Evolutionary conservation across 2,113 vertebrate genomes (phyloP).

Genomic region (Daboia siamensis): DNA sequence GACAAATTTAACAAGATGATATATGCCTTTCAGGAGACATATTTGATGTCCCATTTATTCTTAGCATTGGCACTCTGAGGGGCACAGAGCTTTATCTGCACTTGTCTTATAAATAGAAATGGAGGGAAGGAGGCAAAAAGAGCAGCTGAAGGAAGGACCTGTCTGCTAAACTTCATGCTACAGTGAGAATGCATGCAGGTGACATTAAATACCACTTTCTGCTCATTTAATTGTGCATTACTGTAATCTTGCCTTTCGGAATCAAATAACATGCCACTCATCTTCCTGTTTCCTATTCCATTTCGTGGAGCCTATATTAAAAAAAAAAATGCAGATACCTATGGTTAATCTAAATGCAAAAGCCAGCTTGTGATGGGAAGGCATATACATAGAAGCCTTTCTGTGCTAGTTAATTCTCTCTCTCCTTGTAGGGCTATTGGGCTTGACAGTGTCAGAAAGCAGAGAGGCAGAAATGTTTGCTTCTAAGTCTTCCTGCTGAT

Average conservation of each 20-base stretch:
- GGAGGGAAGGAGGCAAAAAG: slow-evolving; percentile 51
- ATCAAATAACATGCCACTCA: slow-evolving; percentile 47
- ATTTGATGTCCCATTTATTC: slow-evolving; percentile 68
- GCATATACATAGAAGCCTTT: slow-evolving; percentile 29
- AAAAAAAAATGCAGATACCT: background rate
- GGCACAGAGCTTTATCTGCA: slow-evolving; percentile 55
- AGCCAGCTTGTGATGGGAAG: background rate
- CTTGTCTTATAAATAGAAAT: slow-evolving; percentile 66
- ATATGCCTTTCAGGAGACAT: slow-evolving; percentile 65
- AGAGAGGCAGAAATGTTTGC: slow-evolving; percentile 35
- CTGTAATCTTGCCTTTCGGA: slow-evolving; percentile 57
- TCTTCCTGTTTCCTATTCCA: slow-evolving; percentile 43
- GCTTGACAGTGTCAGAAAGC: slow-evolving; percentile 30
- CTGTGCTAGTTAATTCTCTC: slow-evolving; percentile 30
- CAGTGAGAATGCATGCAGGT: slow-evolving; percentile 54
- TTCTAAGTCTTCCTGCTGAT: slow-evolving; percentile 47
- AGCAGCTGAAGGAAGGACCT: slow-evolving; percentile 50
- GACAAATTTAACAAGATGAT: slow-evolving; percentile 69
- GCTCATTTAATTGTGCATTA: slow-evolving; percentile 64
- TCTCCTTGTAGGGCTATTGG: background rate
- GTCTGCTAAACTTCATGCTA: slow-evolving; percentile 55
- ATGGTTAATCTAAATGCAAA: slow-evolving; percentile 48
- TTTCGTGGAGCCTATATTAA: slow-evolving; percentile 26
- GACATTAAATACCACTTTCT: slow-evolving; percentile 62
- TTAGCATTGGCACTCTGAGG: slow-evolving; percentile 64